Evolutionary conservation across 2,797 vertebrate species (phyloP), one percentile per base, ranked within the genome.

Genomic region (Fringilla coelebs): DNA sequence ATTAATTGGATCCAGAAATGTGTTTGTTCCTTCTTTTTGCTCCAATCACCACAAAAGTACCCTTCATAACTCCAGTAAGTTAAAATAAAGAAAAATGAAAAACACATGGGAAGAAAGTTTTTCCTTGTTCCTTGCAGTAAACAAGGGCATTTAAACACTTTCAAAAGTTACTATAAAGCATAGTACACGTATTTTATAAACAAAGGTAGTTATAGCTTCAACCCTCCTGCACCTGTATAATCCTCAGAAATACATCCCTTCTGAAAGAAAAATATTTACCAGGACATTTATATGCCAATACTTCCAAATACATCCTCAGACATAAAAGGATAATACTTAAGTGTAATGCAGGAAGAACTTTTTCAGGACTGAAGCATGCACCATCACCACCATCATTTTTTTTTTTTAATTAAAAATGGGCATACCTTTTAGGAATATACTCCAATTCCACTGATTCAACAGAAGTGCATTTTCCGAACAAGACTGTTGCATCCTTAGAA

Each of bases 351-450:
- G 29, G 65, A 65, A 38, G 43, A 88, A 54, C 12, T 29, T 79
- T 61, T 65, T 72, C 51, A 61, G 20, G 19, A 63, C 22, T 36
- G 26, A 22, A 60, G 49, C 6, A 29, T 5, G 11, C 31, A 66
- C 11, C 17, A 72, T 48, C 20, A 52, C 7, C 2, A 10, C 2
- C 26, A 11, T 2, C 2, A 9, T 15, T 13, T 12, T 36, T 22
- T 8, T n/a, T 57, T 57, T 57, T 34, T 5, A 9, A 31, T 51
- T 11, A 63, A 87, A 85, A 51, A 48, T 21, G 7, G 4, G 7
- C 0, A 2, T 31, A 48, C 5, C 2, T 68, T 77, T 73, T 32
- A 29, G 11, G 7, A 29, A 34, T 11, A 9, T 41, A 16, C 21
- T 65, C 31, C 60, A 68, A 16, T 45, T 57, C 32, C 46, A 45